phyloP scores from a whole-genome alignment of 2,888 invertebrate genomes.

The Frankliniella fusca region DNA sequence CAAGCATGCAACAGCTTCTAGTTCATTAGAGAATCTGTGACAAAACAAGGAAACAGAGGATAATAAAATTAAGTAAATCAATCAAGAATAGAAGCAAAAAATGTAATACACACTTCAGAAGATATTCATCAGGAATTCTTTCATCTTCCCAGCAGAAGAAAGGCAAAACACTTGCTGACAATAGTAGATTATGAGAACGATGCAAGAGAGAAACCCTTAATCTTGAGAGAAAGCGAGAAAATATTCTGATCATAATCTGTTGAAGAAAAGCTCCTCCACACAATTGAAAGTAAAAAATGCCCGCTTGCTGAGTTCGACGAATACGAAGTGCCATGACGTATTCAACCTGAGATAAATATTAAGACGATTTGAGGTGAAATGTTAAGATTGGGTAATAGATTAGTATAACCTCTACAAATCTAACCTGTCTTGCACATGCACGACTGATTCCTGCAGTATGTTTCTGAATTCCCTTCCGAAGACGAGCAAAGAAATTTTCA shows the following conservation, averaged over 20 bases:
- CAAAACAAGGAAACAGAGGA: constrained; percentile 30
- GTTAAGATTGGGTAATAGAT: not conserved
- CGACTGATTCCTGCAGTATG: constrained; percentile 42
- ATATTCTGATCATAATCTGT: constrained; percentile 49
- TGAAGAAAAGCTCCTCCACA: constrained; percentile 58
- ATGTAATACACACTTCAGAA: constrained; percentile 48
- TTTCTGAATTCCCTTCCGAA: constrained; percentile 40
- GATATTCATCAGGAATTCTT: constrained; percentile 55
- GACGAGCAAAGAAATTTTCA: not conserved
- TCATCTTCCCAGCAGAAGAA: constrained; percentile 60
- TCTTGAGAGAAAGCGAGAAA: constrained; percentile 26
- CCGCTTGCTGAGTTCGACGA: constrained; percentile 59
- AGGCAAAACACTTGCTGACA: constrained; percentile 37
- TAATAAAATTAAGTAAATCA: not conserved
- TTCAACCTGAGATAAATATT: constrained; percentile 39
- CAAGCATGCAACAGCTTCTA: not conserved
- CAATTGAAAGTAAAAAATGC: constrained; percentile 58
- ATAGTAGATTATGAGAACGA: constrained; percentile 30
- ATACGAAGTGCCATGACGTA: constrained; percentile 55
- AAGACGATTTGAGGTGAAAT: not conserved
- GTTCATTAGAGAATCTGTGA: constrained; percentile 50
- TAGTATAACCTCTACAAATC: constrained; percentile 41
- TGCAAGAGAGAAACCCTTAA: constrained; percentile 39
- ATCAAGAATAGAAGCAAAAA: not conserved
- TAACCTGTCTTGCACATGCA: constrained; percentile 44